Base-by-base conservation (phyloP, 2,113 vertebrate species). In the Nothoprocta pentlandii region DNA sequence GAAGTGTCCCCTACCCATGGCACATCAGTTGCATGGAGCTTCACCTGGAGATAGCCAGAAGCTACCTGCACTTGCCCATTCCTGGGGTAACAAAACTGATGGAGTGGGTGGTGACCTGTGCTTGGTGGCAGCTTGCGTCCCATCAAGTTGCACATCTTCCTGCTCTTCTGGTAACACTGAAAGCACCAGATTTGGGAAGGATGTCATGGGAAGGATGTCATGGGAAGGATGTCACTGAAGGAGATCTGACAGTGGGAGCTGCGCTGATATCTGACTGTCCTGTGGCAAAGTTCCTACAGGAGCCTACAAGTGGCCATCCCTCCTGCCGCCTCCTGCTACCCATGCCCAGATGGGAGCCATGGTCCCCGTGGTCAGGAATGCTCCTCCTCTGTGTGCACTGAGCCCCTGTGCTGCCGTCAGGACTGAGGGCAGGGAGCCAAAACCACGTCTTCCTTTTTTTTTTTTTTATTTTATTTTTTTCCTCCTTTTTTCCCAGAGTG, bases 401-500 rank as follows among this genome's bases (percentile, higher is more conserved):
- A 91, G 92, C 79, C 94, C 93, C 92, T 0, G 59, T 71, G 71
- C 94, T 25, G 53, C 89, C 93, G 36, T 85, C 30, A 61, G 96
- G 93, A 91, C 92, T 85, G 78, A 97, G 97, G 96, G 97, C 95
- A 97, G 84, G 93, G 96, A 97, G 96, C 92, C 96, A 97, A 97
- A 97, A 98, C 96, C 87, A 97, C 97, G 98, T 97, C 96, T 97
- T 96, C 85, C 84, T 83, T 12, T 66, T 94, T 93, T 92, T 85
- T 44, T 95, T 91, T 83, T 49, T 59, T 67, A 54, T 30, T 10
- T 46, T 59, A 69, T 34, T 73, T 1, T 1, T 14, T 15, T 12
- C 32, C 30, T 34, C 61, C 17, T 96, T 97, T 96, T 96, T 97
- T 97, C 95, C 97, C 97, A 74, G 97, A 98, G 98, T 98, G 97